These are phyloP conservation scores for Takifugu bimaculatus DNA, from an alignment of 2,113 vertebrate genomes.

Conservation along the genomic window DNA sequence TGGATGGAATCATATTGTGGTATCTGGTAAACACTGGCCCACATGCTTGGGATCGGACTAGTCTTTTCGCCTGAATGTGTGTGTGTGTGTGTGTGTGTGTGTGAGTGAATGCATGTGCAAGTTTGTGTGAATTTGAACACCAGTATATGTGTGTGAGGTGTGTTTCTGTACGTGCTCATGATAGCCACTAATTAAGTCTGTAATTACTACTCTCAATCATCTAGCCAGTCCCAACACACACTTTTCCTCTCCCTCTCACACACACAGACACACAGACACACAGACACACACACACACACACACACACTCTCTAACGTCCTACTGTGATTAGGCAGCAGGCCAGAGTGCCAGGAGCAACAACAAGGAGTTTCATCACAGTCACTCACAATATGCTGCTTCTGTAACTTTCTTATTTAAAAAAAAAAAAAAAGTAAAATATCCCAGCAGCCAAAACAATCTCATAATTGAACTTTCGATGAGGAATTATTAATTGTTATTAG, in stretches of 20 bases:
- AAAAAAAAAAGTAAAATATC: background rate
- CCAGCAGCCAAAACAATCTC: slow-evolving; percentile 14
- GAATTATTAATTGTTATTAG: slow-evolving; percentile 11
- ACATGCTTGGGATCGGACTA: background rate
- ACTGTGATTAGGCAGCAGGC: slow-evolving; percentile 55
- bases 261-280: slow-evolving; percentile 1
- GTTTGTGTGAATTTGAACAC: slow-evolving; percentile 9
- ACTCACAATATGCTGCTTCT: slow-evolving; percentile 30
- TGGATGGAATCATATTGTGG: slow-evolving; percentile 64
- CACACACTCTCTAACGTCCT: slow-evolving; percentile 12
- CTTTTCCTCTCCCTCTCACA: slow-evolving; percentile 13
- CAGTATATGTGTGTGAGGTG: slow-evolving; percentile 29
- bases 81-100: slow-evolving; percentile 23
- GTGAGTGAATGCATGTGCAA: slow-evolving; percentile 8
- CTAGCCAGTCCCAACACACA: slow-evolving; percentile 40
- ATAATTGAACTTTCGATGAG: slow-evolving; percentile 27
- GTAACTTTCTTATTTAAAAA: slow-evolving; percentile 32
- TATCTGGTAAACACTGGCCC: slow-evolving; percentile 51
- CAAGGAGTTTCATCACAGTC: slow-evolving; percentile 50
- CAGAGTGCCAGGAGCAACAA: slow-evolving; percentile 52
- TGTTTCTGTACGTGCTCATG: slow-evolving; percentile 26
- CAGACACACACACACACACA: background rate
- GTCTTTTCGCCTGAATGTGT: background rate
- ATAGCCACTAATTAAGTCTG: slow-evolving; percentile 69
- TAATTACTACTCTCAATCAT: slow-evolving; percentile 72